Conservation (phyloP, 2,888 invertebrate genomes). For the Pyrocoelia pectoralis region DNA sequence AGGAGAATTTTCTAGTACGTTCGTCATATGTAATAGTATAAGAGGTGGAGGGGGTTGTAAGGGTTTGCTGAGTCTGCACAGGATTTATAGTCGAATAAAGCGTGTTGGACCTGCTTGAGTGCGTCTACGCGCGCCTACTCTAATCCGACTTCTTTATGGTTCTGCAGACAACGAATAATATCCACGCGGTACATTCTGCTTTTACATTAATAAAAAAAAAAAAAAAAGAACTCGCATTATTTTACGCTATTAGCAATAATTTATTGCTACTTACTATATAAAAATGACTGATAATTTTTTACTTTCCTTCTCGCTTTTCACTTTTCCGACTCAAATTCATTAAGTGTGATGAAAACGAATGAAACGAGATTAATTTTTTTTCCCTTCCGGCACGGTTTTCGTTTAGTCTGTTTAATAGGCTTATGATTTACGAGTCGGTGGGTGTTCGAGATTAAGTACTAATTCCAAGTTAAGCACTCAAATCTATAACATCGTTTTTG, state of each 20-base stretch:
- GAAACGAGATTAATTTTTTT: not conserved
- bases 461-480: not conserved
- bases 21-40: constrained; percentile 26
- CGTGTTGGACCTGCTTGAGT: constrained; percentile 33
- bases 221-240: not conserved
- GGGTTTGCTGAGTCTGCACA: constrained; percentile 34
- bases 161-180: constrained; percentile 27
- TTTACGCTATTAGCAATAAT: constrained; percentile 8
- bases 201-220: constrained; percentile 14
- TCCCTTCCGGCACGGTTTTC: not conserved
- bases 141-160: constrained; percentile 35
- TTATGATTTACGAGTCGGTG: not conserved
- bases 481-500: not conserved
- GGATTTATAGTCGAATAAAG: constrained; percentile 36
- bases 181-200: constrained; percentile 19
- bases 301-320: not conserved
- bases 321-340: not conserved
- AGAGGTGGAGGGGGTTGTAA: no score
- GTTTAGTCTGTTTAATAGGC: not conserved
- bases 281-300: not conserved
- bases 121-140: constrained; percentile 23
- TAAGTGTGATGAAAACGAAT: not conserved
- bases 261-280: not conserved
- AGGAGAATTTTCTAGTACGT: constrained; percentile 14
- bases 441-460: not conserved